Evolutionary conservation across 2,888 invertebrate species (phyloP).

Genomic region (Phaonia tiefii): DNA sequence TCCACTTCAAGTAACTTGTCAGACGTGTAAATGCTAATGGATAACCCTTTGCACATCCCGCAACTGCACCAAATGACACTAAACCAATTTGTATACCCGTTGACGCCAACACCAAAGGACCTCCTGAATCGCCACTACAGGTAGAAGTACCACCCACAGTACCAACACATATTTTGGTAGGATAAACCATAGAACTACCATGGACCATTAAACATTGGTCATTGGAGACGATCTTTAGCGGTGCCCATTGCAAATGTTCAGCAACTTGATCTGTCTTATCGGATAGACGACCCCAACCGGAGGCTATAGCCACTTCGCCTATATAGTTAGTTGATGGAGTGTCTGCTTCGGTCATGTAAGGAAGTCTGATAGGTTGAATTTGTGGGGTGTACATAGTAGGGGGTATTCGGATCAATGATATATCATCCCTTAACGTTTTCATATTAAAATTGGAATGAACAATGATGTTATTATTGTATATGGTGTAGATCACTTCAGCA

Average conservation of each 20-base stretch:
- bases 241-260: constrained; percentile 68
- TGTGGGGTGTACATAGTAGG: constrained; percentile 50
- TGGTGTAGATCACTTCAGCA: constrained; percentile 69
- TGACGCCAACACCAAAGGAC: constrained; percentile 71
- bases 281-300: constrained; percentile 78
- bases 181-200: background rate
- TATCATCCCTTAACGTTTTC: constrained; percentile 71
- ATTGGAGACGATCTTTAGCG: constrained; percentile 71
- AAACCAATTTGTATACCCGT: constrained; percentile 70
- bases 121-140: constrained; percentile 78
- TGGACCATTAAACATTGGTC: constrained; percentile 68
- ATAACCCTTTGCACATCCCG: constrained; percentile 70
- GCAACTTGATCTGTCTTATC: constrained; percentile 20
- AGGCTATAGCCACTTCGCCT: constrained; percentile 75
- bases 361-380: constrained; percentile 68
- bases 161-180: constrained; percentile 69
- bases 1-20: constrained; percentile 75
- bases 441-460: constrained; percentile 77
- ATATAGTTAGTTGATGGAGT: constrained; percentile 74
- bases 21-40: constrained; percentile 73
- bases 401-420: constrained; percentile 73
- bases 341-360: constrained; percentile 59
- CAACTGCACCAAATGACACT: constrained; percentile 71
- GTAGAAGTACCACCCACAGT: background rate
- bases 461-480: constrained; percentile 71